Conservation (phyloP, 2,888 invertebrate species). For the Tetheella fluctuosa region DNA sequence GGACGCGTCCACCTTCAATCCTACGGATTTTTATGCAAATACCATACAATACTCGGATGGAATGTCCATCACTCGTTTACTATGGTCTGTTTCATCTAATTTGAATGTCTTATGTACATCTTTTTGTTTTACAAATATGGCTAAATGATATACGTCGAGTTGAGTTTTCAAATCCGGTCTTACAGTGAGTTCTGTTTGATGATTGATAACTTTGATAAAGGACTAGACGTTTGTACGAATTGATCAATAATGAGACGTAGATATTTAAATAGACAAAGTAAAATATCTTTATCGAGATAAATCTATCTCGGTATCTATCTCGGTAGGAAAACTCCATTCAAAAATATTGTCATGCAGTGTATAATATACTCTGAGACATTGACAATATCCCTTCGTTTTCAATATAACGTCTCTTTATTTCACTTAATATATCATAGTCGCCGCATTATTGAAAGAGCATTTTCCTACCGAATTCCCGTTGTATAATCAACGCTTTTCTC, state of each 20-base stretch:
- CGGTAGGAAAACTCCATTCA: too few species aligned
- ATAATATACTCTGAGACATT: too few species aligned
- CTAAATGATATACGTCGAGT: constrained; percentile 47
- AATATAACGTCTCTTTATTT: constrained; percentile 54
- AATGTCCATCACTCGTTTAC: constrained; percentile 74
- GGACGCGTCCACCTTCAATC: constrained; percentile 47
- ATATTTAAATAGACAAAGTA: neutral
- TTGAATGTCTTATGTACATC: constrained; percentile 74
- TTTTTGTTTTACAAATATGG: constrained; percentile 57
- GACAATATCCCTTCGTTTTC: constrained; percentile 38
- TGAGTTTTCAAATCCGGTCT: constrained; percentile 16
- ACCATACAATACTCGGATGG: constrained; percentile 65
- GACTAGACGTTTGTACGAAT: constrained; percentile 1
- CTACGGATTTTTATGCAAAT: constrained; percentile 77
- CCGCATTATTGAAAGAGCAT: constrained; percentile 69
- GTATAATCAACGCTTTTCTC: constrained; percentile 83
- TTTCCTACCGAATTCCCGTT: constrained; percentile 75
- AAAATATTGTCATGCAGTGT: constrained; percentile 3
- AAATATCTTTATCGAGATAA: neutral
- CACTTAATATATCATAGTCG: constrained; percentile 55
- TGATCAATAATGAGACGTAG: neutral
- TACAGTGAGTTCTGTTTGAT: neutral
- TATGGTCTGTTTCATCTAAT: constrained; percentile 70
- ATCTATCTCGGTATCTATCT: too few species aligned
- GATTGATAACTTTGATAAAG: constrained; percentile 2